phyloP scores from a whole-genome alignment of 2,888 invertebrate species.

The Tuta absoluta region DNA sequence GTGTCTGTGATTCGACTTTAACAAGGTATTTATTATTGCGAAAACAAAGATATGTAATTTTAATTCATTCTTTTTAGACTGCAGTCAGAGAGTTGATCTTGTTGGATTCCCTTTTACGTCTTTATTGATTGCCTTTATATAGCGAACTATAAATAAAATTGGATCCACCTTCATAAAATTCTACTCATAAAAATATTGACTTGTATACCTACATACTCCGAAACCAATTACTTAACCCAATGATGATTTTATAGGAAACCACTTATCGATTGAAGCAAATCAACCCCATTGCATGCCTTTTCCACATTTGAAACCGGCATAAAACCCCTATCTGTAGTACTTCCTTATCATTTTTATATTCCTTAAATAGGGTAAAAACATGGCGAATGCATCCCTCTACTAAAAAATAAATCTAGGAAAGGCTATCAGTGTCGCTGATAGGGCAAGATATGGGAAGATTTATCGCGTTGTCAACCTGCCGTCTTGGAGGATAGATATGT shows the following conservation, averaged over 20 bases:
- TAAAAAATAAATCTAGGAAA: slow-evolving; percentile 54
- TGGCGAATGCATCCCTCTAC: slow-evolving; percentile 61
- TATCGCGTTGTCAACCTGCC: slow-evolving; percentile 54
- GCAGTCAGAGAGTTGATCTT: too few species aligned
- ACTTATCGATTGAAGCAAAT: slow-evolving; percentile 44
- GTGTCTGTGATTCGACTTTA: slow-evolving; percentile 12
- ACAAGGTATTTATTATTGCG: slow-evolving; percentile 2
- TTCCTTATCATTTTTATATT: slow-evolving; percentile 75
- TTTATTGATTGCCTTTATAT: background rate
- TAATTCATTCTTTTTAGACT: background rate
- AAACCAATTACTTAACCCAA: slow-evolving; percentile 48
- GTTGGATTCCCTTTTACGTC: background rate
- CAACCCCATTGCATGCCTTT: slow-evolving; percentile 55
- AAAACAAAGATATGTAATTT: background rate
- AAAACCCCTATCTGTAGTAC: slow-evolving; percentile 59
- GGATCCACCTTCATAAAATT: background rate
- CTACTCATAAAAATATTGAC: background rate
- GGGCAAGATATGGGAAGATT: slow-evolving; percentile 59
- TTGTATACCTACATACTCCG: background rate
- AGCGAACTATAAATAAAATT: background rate
- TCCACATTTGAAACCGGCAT: slow-evolving; percentile 55
- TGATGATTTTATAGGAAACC: slow-evolving; percentile 40
- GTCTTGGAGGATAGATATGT: slow-evolving; percentile 36
- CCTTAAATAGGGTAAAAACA: slow-evolving; percentile 57
- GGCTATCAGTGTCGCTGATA: slow-evolving; percentile 48